Base-by-base conservation (phyloP, 2,113 vertebrate species). In the Muntiacus reevesi region DNA sequence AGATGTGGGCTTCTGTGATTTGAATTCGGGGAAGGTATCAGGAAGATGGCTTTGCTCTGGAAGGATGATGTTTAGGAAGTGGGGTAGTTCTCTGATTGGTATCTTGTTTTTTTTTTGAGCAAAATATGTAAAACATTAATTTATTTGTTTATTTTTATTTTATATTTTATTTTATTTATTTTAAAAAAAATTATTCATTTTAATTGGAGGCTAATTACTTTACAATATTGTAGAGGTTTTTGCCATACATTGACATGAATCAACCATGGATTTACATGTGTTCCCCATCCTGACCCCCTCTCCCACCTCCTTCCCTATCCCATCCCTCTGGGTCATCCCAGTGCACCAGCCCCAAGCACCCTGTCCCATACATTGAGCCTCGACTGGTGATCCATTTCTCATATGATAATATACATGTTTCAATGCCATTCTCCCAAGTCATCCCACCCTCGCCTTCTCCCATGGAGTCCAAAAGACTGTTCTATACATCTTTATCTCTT, bases 381-480 rank as follows among this genome's bases (percentile, higher is more conserved):
- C 2, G 19, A 71, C 67, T 23, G 67, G 67, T 0, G 9, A 40
- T 71, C n/a, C 12, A 10, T 71, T 71, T 71, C 0, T 0, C 19
- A 71, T 40, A 40, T 71, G 67, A 21, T 71, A 71, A 12, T 71
- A 23, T 12, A 40, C n/a, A 71, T 71, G n/a, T 40, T 40, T 71
- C 67, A 71, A 2, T 40, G 67, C 19, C n/a, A 71, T 71, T 40
- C 67, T 71, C 21, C 19, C 67, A 40, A 71, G 23, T 71, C 67
- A 71, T 71, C 8, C 67, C 19, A 40, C 10, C 67, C 19, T 71
- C 1, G 10, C n/a, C n/a, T 36, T 71, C 67, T 40, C 67, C 19
- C 10, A 67, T 9, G 12, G 67, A 71, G 67, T 71, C n/a, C 67
- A 40, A 23, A 71, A 40, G 67, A 71, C n/a, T 71, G 67, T 71